Evolutionary conservation across 2,888 invertebrate species (phyloP), one percentile per base, ranked within the genome.

Genomic region (Sphinx pinastri): DNA sequence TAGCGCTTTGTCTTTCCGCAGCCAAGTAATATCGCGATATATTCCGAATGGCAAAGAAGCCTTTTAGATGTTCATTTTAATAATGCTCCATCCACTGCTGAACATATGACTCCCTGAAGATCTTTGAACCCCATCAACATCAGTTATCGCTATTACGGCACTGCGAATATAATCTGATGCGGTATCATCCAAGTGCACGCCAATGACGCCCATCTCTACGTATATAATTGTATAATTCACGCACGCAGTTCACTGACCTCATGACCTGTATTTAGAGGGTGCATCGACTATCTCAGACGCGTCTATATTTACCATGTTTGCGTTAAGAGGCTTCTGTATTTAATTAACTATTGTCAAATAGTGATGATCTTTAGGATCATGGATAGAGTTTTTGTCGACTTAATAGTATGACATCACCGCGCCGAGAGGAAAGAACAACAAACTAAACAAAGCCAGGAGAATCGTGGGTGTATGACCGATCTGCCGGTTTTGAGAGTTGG

Each of bases 251-350:
- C 63, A 19, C 49, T 63, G 49, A 63, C 63, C 63, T 63, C 49
- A 12, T 63, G 63, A 63, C 63, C 63, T 47, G 63, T 63, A 63
- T 63, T 49, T 12, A 25, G 63, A 49, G 63, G 47, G 63, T 19
- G 47, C 63, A 63, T 63, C 16, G 63, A 49, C 63, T 19, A 49
- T 63, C 63, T 49, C 47, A 16, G 47, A 58, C 58, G 38, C 25
- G 31, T 63, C 49, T 47, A 47, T 47, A 19, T 63, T 63, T 49
- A 63, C 47, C 19, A 47, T 25, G 47, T 16, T 19, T 5, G 19
- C 19, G 19, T 19, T 49, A 49, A 63, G 49, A 49, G 49, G 49
- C 19, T 63, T 63, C 49, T 12, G 12, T 63, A 19, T 4, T 19
- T 49, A 2, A 63, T 63, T 19, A 49, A 63, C 14, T 49, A 11